These are phyloP conservation scores for Pangasius sanitwongsei DNA, from an alignment of 2,797 vertebrate genomes.

Conservation along the genomic window DNA sequence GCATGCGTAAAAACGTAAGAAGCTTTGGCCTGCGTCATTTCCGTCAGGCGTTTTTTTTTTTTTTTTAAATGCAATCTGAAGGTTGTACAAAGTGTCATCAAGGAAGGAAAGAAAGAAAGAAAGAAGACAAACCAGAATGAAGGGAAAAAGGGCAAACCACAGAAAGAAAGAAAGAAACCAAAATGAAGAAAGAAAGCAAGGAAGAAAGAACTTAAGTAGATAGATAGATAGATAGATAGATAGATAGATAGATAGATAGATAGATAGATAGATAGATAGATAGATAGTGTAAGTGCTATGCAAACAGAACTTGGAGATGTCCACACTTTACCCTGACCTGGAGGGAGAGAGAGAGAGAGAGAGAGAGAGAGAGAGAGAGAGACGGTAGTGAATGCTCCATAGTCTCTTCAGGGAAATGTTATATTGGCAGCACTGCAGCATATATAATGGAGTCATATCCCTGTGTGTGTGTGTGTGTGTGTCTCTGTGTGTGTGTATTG, in stretches of 20 bases:
- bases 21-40: too few relatives aligned
- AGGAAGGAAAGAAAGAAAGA: too few relatives aligned
- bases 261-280: background rate
- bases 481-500: constrained; percentile 23
- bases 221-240: constrained; percentile 61
- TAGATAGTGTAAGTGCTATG: constrained; percentile 39
- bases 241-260: constrained; percentile 62
- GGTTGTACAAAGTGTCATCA: too few relatives aligned
- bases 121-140: too few relatives aligned
- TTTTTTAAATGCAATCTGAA: too few relatives aligned
- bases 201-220: background rate
- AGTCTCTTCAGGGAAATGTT: constrained; percentile 72
- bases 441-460: constrained; percentile 49
- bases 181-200: background rate
- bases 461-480: constrained; percentile 46
- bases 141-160: too few relatives aligned
- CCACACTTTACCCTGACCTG: background rate
- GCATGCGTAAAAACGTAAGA: too few relatives aligned
- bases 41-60: too few relatives aligned
- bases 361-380: constrained; percentile 55
- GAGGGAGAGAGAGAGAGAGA: constrained; percentile 63
- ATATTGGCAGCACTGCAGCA: constrained; percentile 67
- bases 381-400: constrained; percentile 14
- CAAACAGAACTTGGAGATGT: background rate
- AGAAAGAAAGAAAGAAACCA: background rate